A percentile compares a stretch with the other conserved stretches of the same genome.
Conservation (phyloP, 2,888 invertebrate genomes). For the Rhagium mordax region DNA sequence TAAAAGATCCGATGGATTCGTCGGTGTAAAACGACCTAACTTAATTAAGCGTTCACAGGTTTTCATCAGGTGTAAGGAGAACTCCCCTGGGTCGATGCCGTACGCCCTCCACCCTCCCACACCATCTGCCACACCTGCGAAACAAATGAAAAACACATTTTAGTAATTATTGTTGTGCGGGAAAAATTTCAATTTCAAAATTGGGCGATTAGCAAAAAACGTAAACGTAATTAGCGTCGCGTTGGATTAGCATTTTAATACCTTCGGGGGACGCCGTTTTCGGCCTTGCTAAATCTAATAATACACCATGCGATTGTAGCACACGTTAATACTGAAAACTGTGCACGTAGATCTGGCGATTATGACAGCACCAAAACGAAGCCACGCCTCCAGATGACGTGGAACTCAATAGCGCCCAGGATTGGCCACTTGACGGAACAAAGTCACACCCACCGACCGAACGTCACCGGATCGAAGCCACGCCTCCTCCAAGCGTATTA, state of each 20-base stretch:
- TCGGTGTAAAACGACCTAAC: constrained; percentile 89
- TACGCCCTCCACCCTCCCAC: constrained; percentile 99
- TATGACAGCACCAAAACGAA: too few relatives aligned
- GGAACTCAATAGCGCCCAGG: too few relatives aligned
- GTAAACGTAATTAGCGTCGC: neutral
- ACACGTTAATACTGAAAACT: too few relatives aligned
- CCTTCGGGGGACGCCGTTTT: neutral
- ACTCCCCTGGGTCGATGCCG: constrained; percentile 97
- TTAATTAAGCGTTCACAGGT: constrained; percentile 94
- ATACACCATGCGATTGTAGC: too few relatives aligned
- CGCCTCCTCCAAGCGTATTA: too few relatives aligned
- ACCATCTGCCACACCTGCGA: constrained; percentile 96
- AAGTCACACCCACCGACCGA: too few relatives aligned
- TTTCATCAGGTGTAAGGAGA: constrained; percentile 94
- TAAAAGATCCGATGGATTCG: constrained; percentile 89
- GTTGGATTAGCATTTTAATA: neutral
- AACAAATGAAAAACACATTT: constrained; percentile 38
- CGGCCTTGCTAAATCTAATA: too few relatives aligned
- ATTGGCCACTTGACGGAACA: too few relatives aligned
- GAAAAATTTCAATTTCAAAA: neutral
- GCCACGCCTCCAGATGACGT: too few relatives aligned
- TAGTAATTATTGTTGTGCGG: neutral
- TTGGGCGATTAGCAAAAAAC: neutral
- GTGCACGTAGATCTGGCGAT: too few relatives aligned
- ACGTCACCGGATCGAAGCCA: too few relatives aligned